phyloP scores from a whole-genome alignment of 2,797 vertebrate species.

The Mycteria americana region DNA sequence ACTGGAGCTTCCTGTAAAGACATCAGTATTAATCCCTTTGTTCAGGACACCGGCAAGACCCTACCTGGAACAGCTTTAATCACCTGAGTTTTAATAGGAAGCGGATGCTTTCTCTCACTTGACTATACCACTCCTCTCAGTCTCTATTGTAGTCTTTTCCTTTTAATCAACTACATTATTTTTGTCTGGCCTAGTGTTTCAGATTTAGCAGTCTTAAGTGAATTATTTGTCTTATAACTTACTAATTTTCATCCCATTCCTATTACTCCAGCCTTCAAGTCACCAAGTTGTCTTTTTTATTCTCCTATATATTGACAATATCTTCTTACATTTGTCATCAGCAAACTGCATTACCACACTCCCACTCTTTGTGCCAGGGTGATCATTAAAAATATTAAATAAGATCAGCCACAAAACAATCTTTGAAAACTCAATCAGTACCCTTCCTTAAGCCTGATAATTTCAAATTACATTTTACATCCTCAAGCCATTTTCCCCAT shows the following conservation, averaged over 20 bases:
- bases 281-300: not conserved
- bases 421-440: not conserved
- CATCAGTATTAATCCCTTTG: not conserved
- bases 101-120: not conserved
- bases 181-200: not conserved
- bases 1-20: not conserved
- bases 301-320: not conserved
- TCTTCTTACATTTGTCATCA: not conserved
- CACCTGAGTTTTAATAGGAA: not conserved
- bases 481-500: not conserved
- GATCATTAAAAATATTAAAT: not conserved
- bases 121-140: accelerated
- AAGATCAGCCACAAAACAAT: not conserved
- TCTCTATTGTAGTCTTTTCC: not conserved
- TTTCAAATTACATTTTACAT: not conserved
- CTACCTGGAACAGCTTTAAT: not conserved
- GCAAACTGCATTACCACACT: not conserved
- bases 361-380: not conserved
- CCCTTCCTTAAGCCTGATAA: not conserved
- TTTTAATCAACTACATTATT: not conserved
- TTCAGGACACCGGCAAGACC: not conserved
- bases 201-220: not conserved
- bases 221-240: not conserved
- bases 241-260: not conserved
- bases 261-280: not conserved